Percentiles rank a stretch among this genome's conserved stretches.
Evolutionary conservation across 2,797 vertebrate genomes (phyloP).

Genomic region (Anisognathus igniventris): DNA sequence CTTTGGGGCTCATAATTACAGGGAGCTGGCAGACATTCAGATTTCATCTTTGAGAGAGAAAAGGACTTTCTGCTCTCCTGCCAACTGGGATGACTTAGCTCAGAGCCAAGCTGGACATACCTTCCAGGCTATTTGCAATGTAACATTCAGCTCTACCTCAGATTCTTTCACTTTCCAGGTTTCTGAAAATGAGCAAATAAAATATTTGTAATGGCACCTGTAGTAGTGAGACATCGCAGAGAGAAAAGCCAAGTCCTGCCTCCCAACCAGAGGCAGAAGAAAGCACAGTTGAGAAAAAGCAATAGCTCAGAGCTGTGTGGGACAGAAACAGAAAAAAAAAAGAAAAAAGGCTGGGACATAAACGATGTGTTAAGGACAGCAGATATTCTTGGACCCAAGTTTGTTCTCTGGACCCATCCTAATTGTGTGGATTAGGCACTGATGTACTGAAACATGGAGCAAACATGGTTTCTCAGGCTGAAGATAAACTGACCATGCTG

Average conservation of each 20-base stretch:
- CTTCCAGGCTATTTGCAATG: conserved; percentile 13
- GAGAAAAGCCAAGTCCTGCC: not conserved
- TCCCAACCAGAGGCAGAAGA: not conserved
- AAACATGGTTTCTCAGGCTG: not conserved
- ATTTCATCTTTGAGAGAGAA: conserved; percentile 37
- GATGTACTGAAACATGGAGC: fast-evolving
- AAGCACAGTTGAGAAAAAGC: not conserved
- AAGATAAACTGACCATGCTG: not conserved
- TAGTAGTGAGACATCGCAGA: not conserved
- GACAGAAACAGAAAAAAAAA: not conserved
- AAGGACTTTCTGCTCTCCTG: conserved; percentile 35
- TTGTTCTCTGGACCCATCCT: not conserved
- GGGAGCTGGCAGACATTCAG: conserved; percentile 34
- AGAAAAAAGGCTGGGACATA: not conserved
- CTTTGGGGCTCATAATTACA: conserved; percentile 43
- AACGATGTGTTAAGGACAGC: not conserved
- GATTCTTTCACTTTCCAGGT: not conserved
- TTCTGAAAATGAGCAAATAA: conserved; percentile 14
- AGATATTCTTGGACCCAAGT: not conserved
- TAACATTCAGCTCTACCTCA: not conserved
- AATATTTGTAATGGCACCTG: conserved; percentile 52
- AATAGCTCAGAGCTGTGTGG: not conserved
- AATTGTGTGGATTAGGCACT: not conserved
- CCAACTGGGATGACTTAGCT: not conserved
- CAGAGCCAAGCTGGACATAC: not conserved